Evolutionary conservation across 2,888 invertebrate genomes (phyloP).

Genomic region (Hypercompe scribonia): DNA sequence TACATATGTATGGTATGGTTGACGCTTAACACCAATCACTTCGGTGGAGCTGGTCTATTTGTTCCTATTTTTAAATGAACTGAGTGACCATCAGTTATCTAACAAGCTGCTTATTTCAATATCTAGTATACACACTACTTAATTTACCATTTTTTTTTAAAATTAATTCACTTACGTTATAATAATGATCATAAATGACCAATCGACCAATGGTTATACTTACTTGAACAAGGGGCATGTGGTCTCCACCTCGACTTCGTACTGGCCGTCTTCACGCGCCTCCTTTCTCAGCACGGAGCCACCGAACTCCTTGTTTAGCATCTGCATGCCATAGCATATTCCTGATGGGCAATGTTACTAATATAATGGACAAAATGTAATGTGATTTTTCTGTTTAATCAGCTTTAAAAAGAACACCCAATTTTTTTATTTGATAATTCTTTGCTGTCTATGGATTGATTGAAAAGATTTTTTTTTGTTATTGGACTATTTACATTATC

Average conservation of each 20-base stretch:
- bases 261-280: slow-evolving; percentile 97
- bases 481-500: not conserved
- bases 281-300: slow-evolving; percentile 96
- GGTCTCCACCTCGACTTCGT: slow-evolving; percentile 94
- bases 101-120: too few species aligned
- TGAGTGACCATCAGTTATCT: too few species aligned
- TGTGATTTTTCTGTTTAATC: not conserved
- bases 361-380: not conserved
- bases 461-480: not conserved
- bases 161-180: too few species aligned
- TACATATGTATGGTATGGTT: too few species aligned
- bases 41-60: too few species aligned
- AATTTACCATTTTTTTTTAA: too few species aligned
- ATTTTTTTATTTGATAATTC: not conserved
- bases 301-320: slow-evolving; percentile 99
- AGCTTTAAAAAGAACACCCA: too few species aligned
- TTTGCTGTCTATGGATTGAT: not conserved
- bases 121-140: too few species aligned
- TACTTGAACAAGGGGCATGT: slow-evolving; percentile 97
- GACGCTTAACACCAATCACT: too few species aligned
- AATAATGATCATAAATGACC: too few species aligned
- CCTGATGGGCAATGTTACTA: slow-evolving; percentile 83
- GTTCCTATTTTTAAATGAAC: too few species aligned
- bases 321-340: slow-evolving; percentile 99
- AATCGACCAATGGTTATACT: slow-evolving; percentile 53